Evolutionary conservation across 2,797 vertebrate species (phyloP).

Genomic region (Lagorchestes hirsutus): DNA sequence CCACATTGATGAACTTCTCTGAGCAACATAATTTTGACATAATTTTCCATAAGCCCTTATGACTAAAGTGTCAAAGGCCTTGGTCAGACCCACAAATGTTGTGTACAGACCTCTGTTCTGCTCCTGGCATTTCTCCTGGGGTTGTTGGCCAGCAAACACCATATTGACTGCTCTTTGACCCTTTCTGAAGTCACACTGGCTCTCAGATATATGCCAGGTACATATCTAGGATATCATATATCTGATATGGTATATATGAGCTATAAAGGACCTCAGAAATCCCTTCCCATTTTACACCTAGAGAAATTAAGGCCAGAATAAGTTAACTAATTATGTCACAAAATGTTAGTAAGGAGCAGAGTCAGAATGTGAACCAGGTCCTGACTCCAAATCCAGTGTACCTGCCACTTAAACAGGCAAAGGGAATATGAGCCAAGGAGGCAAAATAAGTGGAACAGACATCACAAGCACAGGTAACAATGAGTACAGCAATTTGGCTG

Average conservation of each 20-base stretch:
- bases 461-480: background rate
- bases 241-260: background rate
- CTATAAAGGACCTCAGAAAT: background rate
- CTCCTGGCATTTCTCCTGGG: no score
- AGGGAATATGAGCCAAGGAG: background rate
- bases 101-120: no score
- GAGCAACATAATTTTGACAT: no score
- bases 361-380: background rate
- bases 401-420: background rate
- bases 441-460: background rate
- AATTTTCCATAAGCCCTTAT: no score
- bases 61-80: no score
- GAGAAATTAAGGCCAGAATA: background rate
- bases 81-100: no score
- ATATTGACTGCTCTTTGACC: no score
- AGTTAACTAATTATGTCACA: background rate
- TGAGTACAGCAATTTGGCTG: background rate
- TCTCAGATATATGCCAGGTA: no score
- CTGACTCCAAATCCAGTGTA: background rate
- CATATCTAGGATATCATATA: background rate
- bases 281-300: background rate
- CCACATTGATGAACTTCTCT: no score
- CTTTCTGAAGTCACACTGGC: no score
- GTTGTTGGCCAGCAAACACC: no score
- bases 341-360: background rate